Percentiles rank a stretch among this genome's conserved stretches.
These are phyloP conservation scores for Triops longicaudatus DNA, from an alignment of 1,140 invertebrate genomes.

Conservation along the genomic window DNA sequence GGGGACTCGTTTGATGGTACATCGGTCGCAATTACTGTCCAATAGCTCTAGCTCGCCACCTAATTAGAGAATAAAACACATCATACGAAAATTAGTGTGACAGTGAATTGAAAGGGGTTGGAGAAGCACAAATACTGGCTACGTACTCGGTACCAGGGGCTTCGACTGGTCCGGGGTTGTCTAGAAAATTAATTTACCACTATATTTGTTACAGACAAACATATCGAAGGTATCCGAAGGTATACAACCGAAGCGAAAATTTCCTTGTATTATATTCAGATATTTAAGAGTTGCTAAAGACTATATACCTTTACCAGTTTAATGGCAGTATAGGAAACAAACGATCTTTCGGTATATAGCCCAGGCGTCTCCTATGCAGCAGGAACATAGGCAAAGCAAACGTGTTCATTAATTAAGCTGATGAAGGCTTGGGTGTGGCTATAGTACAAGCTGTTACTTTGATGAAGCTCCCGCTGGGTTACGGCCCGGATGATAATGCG, in stretches of 20 bases:
- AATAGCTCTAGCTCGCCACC: too few relatives aligned
- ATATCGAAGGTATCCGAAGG: not conserved
- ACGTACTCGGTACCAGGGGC: too few relatives aligned
- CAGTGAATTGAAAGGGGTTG: too few relatives aligned
- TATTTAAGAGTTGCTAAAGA: not conserved
- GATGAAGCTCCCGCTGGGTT: slow-evolving; percentile 5
- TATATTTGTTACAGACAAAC: not conserved
- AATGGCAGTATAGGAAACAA: not conserved
- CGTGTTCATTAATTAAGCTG: slow-evolving; percentile 11
- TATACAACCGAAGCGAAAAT: not conserved
- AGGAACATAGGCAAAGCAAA: not conserved
- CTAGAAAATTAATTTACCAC: not conserved
- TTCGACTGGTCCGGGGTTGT: not conserved
- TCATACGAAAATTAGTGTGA: too few relatives aligned
- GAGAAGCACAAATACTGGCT: too few relatives aligned
- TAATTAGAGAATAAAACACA: too few relatives aligned
- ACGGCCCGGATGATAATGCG: not conserved
- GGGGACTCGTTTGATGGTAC: too few relatives aligned
- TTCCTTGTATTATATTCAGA: not conserved
- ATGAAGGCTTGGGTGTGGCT: slow-evolving; percentile 14
- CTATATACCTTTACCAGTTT: not conserved
- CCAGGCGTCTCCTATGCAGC: not conserved
- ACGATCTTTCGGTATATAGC: not conserved
- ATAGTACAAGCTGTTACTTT: slow-evolving; percentile 15
- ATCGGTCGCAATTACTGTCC: too few relatives aligned